phyloP scores from a whole-genome alignment of 2,797 vertebrate genomes.

The Rhadinocentrus ornatus region DNA sequence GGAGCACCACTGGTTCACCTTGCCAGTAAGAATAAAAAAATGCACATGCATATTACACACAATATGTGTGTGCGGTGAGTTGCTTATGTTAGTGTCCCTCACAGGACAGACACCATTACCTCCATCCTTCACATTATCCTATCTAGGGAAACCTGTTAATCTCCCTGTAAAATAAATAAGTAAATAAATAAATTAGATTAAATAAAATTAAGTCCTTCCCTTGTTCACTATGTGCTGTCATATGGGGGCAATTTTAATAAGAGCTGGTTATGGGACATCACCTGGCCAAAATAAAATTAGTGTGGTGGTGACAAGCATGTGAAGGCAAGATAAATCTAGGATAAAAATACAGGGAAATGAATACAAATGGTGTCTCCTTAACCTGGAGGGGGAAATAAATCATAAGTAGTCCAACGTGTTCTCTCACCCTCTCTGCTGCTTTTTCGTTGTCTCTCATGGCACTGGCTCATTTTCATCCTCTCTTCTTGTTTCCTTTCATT shows the following conservation, averaged over 20 bases:
- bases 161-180: conserved; percentile 15
- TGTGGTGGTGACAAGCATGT: conserved; percentile 71
- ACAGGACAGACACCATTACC: conserved; percentile 84
- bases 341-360: conserved; percentile 84
- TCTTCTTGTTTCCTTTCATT: conserved; percentile 40
- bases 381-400: conserved; percentile 80
- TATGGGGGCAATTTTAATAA: conserved; percentile 81
- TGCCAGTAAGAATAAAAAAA: conserved; percentile 67
- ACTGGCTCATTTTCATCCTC: conserved; percentile 5
- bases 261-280: conserved; percentile 78
- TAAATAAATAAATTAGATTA: conserved; percentile 28
- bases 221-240: conserved; percentile 58
- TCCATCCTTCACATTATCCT: conserved; percentile 67
- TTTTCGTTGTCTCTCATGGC: conserved; percentile 20
- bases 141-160: conserved; percentile 74
- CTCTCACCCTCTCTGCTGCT: conserved; percentile 30
- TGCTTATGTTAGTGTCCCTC: conserved; percentile 46
- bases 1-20: conserved; percentile 70
- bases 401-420: conserved; percentile 78
- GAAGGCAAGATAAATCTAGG: conserved; percentile 77
- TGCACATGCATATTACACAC: conserved; percentile 24
- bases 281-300: conserved; percentile 79
- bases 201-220: conserved; percentile 25
- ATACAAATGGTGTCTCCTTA: conserved; percentile 84
- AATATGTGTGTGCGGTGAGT: conserved; percentile 11